Evolutionary conservation across 2,113 vertebrate genomes (phyloP), one percentile per base, ranked within the genome.

Genomic region (Zosterops lateralis): DNA sequence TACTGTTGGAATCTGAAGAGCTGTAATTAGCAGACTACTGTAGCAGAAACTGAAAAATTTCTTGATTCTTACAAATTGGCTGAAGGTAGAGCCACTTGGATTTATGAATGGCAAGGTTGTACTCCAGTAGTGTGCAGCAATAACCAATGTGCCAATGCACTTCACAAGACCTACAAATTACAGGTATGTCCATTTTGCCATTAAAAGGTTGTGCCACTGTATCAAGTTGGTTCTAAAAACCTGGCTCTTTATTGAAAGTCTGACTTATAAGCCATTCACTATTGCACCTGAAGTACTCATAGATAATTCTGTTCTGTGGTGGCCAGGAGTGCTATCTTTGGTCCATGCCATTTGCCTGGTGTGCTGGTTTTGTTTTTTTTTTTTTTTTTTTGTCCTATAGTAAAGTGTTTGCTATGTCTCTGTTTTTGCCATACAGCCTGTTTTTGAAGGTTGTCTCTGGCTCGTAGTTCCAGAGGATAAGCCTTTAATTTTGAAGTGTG

Each of bases 101-200:
- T 66, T 85, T 83, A 32, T 34, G 31, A 34, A 3, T 51, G 51
- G 31, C 26, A 13, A 32, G 17, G 11, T 15, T 73, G 29, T 56
- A 18, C 24, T 58, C 36, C 31, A 38, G 0, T 51, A 22, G 40
- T 10, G 7, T 12, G 53, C 32, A 50, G 26, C 53, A 83, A 0
- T 19, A 47, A n/a, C 7, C 8, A 24, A 1, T 1, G 0, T 14
- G 22, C 40, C 53, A 38, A 12, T 0, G 26, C 3, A 0, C 16
- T 75, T 67, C 8, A 16, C 5, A 40, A 40, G 34, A 60, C 25
- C 24, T 45, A 57, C 15, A 22, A 3, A 32, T 40, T 58, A 38
- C 12, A 6, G 10, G 3, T 42, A n/a, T 11, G 21, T 58, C 36
- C 5, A 1, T 66, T 51, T 56, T 70, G 57, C 14, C 14, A 4